Evolutionary conservation across 2,113 vertebrate genomes (phyloP).

Genomic region (Scytalopus superciliaris): DNA sequence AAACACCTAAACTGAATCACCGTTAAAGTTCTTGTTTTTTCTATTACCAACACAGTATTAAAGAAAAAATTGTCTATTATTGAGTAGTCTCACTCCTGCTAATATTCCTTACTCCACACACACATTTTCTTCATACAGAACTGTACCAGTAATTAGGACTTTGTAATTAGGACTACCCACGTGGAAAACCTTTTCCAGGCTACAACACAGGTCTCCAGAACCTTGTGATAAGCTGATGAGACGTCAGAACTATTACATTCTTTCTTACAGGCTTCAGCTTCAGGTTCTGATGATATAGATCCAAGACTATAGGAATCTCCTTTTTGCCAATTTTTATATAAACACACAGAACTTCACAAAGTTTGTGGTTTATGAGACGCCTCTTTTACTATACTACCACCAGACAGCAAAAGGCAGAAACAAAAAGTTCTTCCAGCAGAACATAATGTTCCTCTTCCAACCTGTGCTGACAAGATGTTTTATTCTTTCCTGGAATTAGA

Average conservation of each 20-base stretch:
- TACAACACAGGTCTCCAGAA: background rate
- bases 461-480: background rate
- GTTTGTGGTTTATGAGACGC: background rate
- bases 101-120: background rate
- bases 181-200: background rate
- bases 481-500: background rate
- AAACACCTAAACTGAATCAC: background rate
- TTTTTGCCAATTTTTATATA: background rate
- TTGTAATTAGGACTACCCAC: background rate
- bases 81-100: background rate
- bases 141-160: background rate
- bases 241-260: background rate
- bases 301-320: background rate
- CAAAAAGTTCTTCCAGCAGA: background rate
- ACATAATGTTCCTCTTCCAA: accelerated
- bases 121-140: background rate
- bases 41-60: background rate
- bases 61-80: background rate
- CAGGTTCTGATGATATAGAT: background rate
- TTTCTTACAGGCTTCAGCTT: background rate
- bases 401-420: background rate
- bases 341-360: background rate
- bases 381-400: background rate
- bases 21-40: background rate
- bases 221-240: background rate